phyloP scores from a whole-genome alignment of 2,797 vertebrate genomes.

The Macroramphosus scolopax region DNA sequence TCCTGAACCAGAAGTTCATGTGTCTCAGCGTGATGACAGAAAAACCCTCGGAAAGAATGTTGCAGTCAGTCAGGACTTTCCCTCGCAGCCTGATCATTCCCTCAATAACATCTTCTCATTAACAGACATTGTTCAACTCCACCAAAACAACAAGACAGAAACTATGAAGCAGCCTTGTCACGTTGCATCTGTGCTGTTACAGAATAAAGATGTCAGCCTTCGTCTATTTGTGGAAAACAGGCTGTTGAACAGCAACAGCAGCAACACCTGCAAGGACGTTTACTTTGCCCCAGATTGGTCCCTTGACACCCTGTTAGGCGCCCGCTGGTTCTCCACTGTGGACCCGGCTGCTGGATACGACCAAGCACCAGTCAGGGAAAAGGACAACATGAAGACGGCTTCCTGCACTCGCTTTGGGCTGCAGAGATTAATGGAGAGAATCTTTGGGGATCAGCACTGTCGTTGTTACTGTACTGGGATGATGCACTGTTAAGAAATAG shows the following conservation, averaged over 20 bases:
- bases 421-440: constrained; percentile 5
- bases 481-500: too few relatives aligned
- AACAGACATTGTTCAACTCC: too few relatives aligned
- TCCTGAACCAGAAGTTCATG: too few relatives aligned
- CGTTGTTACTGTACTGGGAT: background rate
- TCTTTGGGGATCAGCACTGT: constrained; percentile 3
- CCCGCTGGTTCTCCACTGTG: constrained; percentile 27
- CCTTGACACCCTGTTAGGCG: constrained; percentile 1
- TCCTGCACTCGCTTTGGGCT: constrained; percentile 13
- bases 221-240: background rate
- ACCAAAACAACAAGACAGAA: too few relatives aligned
- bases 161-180: too few relatives aligned
- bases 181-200: too few relatives aligned
- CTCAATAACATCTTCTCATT: too few relatives aligned
- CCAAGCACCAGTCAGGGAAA: constrained; percentile 11
- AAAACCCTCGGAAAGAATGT: too few relatives aligned
- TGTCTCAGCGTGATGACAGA: too few relatives aligned
- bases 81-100: too few relatives aligned
- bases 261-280: constrained; percentile 23
- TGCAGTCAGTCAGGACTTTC: too few relatives aligned
- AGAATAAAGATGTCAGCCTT: background rate
- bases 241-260: constrained; percentile 5
- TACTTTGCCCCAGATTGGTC: background rate
- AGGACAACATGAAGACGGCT: background rate
- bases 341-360: constrained; percentile 27